phyloP scores from a whole-genome alignment of 2,888 invertebrate species.

The Autographa pulchrina region DNA sequence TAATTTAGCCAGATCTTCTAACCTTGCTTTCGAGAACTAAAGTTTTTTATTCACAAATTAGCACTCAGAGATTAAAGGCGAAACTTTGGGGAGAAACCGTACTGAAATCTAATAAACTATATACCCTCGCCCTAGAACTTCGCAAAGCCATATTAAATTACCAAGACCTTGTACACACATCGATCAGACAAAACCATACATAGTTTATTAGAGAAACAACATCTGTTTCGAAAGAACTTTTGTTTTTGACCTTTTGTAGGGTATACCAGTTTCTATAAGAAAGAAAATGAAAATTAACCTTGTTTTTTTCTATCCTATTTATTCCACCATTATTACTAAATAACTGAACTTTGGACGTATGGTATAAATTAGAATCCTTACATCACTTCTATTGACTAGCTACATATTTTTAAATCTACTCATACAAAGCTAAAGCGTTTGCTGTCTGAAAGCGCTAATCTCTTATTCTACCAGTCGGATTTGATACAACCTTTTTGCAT shows the following conservation, averaged over 20 bases:
- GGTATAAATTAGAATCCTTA: too few species aligned
- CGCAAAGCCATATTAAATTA: slow-evolving; percentile 12
- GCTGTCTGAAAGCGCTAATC: too few species aligned
- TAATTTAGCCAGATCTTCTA: not conserved
- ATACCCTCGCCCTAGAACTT: slow-evolving; percentile 15
- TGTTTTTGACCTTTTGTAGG: slow-evolving; percentile 33
- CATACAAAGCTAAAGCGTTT: too few species aligned
- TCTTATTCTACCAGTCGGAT: too few species aligned
- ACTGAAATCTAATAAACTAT: not conserved
- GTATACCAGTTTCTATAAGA: not conserved
- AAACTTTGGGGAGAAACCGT: not conserved
- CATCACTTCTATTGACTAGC: too few species aligned
- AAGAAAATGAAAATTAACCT: not conserved
- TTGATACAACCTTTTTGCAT: too few species aligned
- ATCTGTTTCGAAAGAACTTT: slow-evolving; percentile 25
- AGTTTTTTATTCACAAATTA: not conserved
- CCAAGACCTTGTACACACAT: slow-evolving; percentile 32
- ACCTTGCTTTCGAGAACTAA: not conserved
- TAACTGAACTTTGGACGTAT: not conserved
- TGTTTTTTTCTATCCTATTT: not conserved
- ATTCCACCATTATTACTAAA: too few species aligned
- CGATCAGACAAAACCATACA: slow-evolving; percentile 43
- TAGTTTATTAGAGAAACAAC: slow-evolving; percentile 52
- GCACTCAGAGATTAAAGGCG: slow-evolving; percentile 2
- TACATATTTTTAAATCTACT: too few species aligned